Base-by-base conservation (phyloP, 2,797 vertebrate species). In the Anas georgica region DNA sequence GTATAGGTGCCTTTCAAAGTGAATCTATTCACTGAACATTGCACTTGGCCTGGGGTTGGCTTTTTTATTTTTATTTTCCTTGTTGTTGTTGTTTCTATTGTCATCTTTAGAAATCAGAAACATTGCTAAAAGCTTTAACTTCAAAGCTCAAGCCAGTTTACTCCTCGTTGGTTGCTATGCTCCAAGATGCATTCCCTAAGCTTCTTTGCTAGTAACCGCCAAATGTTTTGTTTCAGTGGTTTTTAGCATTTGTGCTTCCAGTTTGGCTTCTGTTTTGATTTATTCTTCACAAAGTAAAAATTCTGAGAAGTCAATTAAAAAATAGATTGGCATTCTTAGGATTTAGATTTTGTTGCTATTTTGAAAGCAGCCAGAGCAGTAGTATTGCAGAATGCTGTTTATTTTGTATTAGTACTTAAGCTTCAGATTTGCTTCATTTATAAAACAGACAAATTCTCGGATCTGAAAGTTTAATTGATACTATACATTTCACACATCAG, bases 221-320 rank as follows among this genome's bases (percentile, higher is more conserved):
- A 96, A 88, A 84, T 77, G 79, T 73, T 91, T 93, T 93, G 67
- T 95, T 94, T 94, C 78, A 35, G 22, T 0, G 0, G 64, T 88
- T 75, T 62, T 87, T 74, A 94, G 50, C 58, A 50, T 9, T 15
- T 52, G 25, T 78, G 45, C 35, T 88, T 91, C 80, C 41, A 25
- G 45, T 45, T 43, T 85, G 73, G 58, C 62, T 85, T 95, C 86
- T 93, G 75, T 74, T 82, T 88, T 89, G 48, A 78, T 92, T 92
- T 66, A 55, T 64, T 72, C 67, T 86, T 62, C 63, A 26, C 33
- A 75, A 83, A 90, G 70, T 59, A 46, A 64, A 86, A 94, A 88
- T 70, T 83, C 52, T 70, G 91, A 94, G 76, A 86, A 94, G 63
- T 90, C 87, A 95, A 93, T 95, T 92, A 83, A 94, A 94, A 68